Base-by-base conservation (phyloP, 2,113 vertebrate species). In the Thunnus thynnus region DNA sequence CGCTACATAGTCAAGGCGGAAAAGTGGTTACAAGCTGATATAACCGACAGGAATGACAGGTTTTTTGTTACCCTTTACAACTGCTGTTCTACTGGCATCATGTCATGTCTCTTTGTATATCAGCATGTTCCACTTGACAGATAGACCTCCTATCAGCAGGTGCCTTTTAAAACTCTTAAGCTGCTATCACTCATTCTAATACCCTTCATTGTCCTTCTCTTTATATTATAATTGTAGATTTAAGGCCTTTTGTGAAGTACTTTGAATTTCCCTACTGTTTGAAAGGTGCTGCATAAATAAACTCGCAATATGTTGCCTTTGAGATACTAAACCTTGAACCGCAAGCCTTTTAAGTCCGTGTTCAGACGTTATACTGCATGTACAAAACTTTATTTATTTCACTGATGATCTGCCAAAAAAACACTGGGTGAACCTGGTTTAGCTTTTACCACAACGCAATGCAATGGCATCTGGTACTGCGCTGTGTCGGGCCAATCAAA, bases 361-460 rank as follows among this genome's bases (percentile, higher is more conserved):
- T 13, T 63, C 61, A 65, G 63, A 58, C 25, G 5, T 75, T n/a
- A 72, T 56, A 3, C 56, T 36, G 25, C 17, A 14, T 32, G 4
- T 58, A 76, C 47, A 30, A 75, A 5, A 18, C 12, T 20, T 17
- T 13, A 16, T 72, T 80, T 46, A 64, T 48, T 64, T 30, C 36
- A 56, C 3, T 5, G 14, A 72, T 22, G 17, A 44, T 47, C 12
- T 27, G 22, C 47, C 5, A 58, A 51, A 41, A 4, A 76, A 70
- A 8, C 5, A 2, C 66, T 10, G 1, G 16, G 18, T 51, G 30
- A 20, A 27, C 18, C 13, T 25, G 16, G 22, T 66, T 57, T 9
- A 41, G 3, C 36, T 44, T 75, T 74, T 22, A 54, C 60, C 27
- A 50, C 36, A 58, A 3, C 27, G 44, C 36, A 58, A 3, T 5